A percentile compares a stretch with the other conserved stretches of the same genome.
Evolutionary conservation across 1,140 invertebrate genomes (phyloP).

Genomic region (Drosophila neocordata): DNA sequence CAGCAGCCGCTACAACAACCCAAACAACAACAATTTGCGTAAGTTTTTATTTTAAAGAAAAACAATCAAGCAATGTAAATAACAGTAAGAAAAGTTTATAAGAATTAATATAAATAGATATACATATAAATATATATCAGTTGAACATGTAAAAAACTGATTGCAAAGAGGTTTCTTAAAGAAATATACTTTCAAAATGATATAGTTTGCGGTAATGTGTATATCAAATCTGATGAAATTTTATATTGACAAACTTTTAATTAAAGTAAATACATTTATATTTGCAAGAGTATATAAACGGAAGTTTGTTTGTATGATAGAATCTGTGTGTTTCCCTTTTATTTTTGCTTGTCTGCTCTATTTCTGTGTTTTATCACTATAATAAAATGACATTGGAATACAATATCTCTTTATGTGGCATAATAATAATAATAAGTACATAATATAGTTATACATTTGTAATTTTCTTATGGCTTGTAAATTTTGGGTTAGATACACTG

Average conservation of each 20-base stretch:
- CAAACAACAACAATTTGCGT: conserved; percentile 66
- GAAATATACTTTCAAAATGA: too few species aligned
- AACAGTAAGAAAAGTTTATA: conserved; percentile 32
- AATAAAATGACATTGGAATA: not conserved
- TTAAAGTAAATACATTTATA: too few species aligned
- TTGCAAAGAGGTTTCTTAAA: not conserved
- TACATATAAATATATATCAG: not conserved
- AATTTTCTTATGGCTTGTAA: not conserved
- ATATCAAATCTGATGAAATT: too few species aligned
- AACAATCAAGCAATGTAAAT: conserved; percentile 33
- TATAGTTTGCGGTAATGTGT: too few species aligned
- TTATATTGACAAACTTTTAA: too few species aligned
- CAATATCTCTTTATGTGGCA: not conserved
- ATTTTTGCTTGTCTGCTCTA: not conserved
- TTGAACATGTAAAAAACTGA: not conserved
- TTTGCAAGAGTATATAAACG: too few species aligned
- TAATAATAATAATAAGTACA: conserved; percentile 1
- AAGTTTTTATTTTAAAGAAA: conserved; percentile 60
- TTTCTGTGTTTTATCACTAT: not conserved
- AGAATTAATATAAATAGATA: not conserved
- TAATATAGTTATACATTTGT: not conserved
- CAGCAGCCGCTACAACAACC: conserved; percentile 48
- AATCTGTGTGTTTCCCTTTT: too few species aligned
- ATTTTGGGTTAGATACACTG: not conserved
- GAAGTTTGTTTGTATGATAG: too few species aligned